These are phyloP conservation scores for Mimas tiliae DNA, from an alignment of 2,888 invertebrate genomes.

Conservation along the genomic window DNA sequence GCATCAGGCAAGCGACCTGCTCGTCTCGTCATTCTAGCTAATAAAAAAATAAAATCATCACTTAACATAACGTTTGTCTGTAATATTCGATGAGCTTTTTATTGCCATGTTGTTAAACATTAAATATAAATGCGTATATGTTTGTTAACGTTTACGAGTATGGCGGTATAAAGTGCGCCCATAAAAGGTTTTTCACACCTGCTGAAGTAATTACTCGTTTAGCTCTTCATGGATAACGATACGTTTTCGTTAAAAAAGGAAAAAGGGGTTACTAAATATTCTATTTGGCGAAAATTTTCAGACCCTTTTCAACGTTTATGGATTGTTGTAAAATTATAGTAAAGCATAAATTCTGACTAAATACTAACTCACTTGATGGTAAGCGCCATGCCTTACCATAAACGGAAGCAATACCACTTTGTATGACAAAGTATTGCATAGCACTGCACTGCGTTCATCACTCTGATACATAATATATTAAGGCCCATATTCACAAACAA, in stretches of 20 bases:
- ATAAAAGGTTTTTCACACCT: constrained; percentile 24
- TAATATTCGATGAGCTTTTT: constrained; percentile 27
- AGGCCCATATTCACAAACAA: no score
- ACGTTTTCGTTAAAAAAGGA: neutral
- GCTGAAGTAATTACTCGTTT: constrained; percentile 30
- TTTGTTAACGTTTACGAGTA: constrained; percentile 40
- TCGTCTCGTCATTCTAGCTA: no score
- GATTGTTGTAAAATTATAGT: neutral
- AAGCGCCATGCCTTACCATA: no score
- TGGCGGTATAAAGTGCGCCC: constrained; percentile 33
- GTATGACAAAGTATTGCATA: no score
- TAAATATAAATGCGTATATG: constrained; percentile 46
- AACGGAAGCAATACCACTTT: no score
- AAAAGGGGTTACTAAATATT: constrained; percentile 1
- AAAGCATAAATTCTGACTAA: no score
- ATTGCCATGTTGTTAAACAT: constrained; percentile 35
- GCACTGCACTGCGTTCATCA: no score
- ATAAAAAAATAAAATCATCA: no score
- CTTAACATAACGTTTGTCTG: neutral
- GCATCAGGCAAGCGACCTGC: no score
- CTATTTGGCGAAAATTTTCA: neutral
- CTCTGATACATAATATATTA: no score
- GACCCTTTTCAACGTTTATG: neutral
- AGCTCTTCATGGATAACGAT: constrained; percentile 22
- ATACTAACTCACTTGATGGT: no score